phyloP scores from a whole-genome alignment of 2,888 invertebrate genomes.

The Drosophila anceps region DNA sequence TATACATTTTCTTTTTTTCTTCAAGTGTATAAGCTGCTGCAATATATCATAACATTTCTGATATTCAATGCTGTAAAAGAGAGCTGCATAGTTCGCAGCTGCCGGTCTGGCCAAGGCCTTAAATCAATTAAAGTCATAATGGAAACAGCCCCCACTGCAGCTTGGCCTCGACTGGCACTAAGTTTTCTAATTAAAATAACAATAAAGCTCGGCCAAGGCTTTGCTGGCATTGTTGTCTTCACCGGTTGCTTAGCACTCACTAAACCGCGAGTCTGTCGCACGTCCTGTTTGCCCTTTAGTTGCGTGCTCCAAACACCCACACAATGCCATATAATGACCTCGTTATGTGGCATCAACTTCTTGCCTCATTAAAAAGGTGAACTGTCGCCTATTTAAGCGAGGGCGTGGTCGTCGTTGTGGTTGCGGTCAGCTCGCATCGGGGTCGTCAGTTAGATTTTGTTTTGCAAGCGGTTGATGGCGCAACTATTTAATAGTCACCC shows the following conservation, averaged over 20 bases:
- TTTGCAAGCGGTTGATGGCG: slow-evolving; percentile 40
- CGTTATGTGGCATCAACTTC: slow-evolving; percentile 78
- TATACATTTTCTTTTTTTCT: slow-evolving; percentile 25
- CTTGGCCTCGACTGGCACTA: slow-evolving; percentile 47
- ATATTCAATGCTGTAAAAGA: slow-evolving; percentile 38
- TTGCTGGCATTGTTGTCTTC: slow-evolving; percentile 58
- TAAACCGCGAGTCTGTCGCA: slow-evolving; percentile 35
- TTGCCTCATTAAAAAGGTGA: slow-evolving; percentile 79
- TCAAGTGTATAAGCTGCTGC: not conserved
- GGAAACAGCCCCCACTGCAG: slow-evolving; percentile 30
- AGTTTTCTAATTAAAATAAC: slow-evolving; percentile 81
- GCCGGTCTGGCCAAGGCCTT: slow-evolving; percentile 1
- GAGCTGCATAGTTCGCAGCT: slow-evolving; percentile 33
- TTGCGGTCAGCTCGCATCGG: slow-evolving; percentile 32
- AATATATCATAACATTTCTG: slow-evolving; percentile 16
- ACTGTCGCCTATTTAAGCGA: slow-evolving; percentile 30
- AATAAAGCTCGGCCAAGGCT: slow-evolving; percentile 61
- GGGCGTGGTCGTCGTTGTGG: slow-evolving; percentile 46
- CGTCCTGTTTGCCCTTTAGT: slow-evolving; percentile 1
- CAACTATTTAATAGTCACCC: slow-evolving; percentile 43
- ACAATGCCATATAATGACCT: slow-evolving; percentile 71
- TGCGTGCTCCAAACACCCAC: slow-evolving; percentile 25
- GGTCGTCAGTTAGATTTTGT: slow-evolving; percentile 30
- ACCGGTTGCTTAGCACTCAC: slow-evolving; percentile 45
- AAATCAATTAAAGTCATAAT: slow-evolving; percentile 59